Conservation (phyloP, 2,888 invertebrate genomes). For the Pristionchus japonicus region DNA sequence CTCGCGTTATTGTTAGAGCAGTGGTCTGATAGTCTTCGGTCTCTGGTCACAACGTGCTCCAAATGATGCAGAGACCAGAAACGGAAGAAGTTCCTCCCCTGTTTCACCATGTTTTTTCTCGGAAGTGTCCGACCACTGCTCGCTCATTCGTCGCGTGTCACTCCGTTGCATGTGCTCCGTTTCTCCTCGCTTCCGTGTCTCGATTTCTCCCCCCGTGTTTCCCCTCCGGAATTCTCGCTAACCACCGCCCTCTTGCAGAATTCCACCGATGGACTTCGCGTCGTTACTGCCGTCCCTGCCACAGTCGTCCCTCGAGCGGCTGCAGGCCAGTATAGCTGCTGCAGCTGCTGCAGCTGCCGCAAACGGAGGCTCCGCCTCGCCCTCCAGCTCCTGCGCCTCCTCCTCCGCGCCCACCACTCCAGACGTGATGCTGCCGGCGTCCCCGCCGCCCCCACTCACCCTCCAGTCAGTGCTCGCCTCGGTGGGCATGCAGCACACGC, state of each 20-base stretch:
- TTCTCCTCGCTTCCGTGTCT: neutral
- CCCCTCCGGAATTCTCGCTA: neutral
- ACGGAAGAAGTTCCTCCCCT: no score
- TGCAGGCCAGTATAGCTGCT: conserved; percentile 33
- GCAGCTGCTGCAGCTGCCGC: conserved; percentile 28
- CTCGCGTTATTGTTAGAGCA: neutral
- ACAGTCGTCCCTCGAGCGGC: conserved; percentile 29
- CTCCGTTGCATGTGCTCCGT: neutral
- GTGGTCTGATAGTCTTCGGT: no score
- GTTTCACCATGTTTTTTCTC: no score
- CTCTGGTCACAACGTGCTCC: no score
- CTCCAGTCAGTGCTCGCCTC: neutral
- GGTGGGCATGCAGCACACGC: neutral
- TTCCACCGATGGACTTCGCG: conserved; percentile 42
- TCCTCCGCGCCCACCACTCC: conserved; percentile 2
- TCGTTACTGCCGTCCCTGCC: conserved; percentile 26
- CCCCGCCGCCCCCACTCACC: neutral
- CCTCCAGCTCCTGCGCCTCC: neutral
- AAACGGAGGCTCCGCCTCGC: neutral
- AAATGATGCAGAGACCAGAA: neutral
- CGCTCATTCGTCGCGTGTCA: neutral
- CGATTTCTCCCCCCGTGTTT: neutral
- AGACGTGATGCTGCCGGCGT: neutral
- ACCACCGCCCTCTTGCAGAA: neutral
- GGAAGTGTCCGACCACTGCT: no score